phyloP scores from a whole-genome alignment of 2,113 vertebrate species.

The Anser cygnoides region DNA sequence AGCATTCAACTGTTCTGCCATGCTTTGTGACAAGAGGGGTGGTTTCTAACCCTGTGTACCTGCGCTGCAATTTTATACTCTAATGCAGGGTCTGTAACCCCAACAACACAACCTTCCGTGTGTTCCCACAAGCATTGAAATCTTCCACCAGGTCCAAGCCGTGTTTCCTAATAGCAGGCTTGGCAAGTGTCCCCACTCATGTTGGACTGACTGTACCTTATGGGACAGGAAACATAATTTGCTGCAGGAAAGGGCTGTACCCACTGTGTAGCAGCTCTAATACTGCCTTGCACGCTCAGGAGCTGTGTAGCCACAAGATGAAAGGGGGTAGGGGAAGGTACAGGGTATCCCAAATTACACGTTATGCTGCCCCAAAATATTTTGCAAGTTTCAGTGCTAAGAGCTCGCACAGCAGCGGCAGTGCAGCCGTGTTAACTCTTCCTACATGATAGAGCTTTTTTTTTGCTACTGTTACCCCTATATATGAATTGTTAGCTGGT shows the following conservation, averaged over 20 bases:
- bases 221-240: conserved; percentile 15
- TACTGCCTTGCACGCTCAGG: background rate
- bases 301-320: background rate
- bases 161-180: background rate
- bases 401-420: background rate
- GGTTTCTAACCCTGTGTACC: background rate
- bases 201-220: background rate
- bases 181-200: background rate
- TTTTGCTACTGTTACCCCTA: background rate
- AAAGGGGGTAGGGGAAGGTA: background rate
- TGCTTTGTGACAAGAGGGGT: background rate
- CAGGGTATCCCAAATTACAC: background rate
- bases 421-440: background rate
- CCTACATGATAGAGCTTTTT: background rate
- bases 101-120: background rate
- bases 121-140: background rate
- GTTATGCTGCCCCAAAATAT: background rate
- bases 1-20: background rate
- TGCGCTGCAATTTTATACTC: background rate
- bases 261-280: background rate
- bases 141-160: background rate
- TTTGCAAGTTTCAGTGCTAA: background rate
- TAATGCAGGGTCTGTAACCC: background rate
- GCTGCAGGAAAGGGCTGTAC: conserved; percentile 48
- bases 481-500: background rate